These are phyloP conservation scores for Saxicola maurus DNA, from an alignment of 2,797 vertebrate genomes.

Conservation along the genomic window DNA sequence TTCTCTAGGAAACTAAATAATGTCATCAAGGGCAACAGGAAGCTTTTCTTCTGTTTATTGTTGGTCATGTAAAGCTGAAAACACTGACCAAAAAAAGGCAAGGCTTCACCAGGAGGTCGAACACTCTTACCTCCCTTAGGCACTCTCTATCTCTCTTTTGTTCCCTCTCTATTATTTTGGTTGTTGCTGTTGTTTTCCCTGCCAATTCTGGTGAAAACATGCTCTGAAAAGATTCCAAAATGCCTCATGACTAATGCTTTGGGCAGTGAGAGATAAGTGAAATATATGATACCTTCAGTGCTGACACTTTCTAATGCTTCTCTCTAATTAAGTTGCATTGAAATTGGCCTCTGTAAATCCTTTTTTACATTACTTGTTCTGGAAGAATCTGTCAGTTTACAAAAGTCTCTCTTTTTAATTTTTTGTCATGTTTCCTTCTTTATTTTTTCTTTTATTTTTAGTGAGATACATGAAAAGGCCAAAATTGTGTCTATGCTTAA, in stretches of 20 bases:
- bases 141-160: background rate
- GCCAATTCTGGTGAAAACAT: background rate
- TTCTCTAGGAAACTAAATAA: background rate
- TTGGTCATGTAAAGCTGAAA: background rate
- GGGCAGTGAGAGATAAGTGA: background rate
- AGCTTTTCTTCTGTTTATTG: background rate
- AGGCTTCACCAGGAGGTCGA: background rate
- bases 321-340: background rate
- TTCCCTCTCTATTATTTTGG: background rate
- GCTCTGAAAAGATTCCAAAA: background rate
- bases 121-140: background rate
- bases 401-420: background rate
- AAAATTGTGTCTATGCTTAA: background rate
- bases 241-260: background rate
- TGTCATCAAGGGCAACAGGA: background rate
- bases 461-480: background rate
- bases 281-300: background rate
- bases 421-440: background rate
- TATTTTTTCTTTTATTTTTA: background rate
- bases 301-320: background rate
- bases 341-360: background rate
- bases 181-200: background rate
- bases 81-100: background rate
- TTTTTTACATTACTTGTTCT: background rate
- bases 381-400: background rate